A percentile compares a stretch with the other conserved stretches of the same genome.
These are phyloP conservation scores for Lasioglossum malachurum DNA, from an alignment of 2,888 invertebrate genomes.

Conservation along the genomic window DNA sequence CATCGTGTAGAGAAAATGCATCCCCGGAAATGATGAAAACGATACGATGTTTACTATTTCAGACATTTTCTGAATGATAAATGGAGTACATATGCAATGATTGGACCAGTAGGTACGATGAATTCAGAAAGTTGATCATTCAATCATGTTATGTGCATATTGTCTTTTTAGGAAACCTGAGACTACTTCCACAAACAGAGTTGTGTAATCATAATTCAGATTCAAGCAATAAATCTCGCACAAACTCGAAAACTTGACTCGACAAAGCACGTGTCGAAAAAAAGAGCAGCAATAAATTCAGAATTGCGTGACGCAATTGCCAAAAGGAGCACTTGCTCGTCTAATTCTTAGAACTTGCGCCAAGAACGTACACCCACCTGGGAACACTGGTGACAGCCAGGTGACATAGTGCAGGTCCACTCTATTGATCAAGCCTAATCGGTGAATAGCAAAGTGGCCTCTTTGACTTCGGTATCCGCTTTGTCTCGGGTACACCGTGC, in stretches of 20 bases:
- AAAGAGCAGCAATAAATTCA: background rate
- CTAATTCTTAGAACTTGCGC: background rate
- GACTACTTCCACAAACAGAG: background rate
- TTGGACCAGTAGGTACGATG: too few relatives aligned
- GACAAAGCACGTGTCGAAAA: background rate
- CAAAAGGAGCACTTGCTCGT: background rate
- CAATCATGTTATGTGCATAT: too few relatives aligned
- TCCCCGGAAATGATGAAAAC: background rate
- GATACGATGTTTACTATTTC: background rate
- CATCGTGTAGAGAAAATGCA: background rate
- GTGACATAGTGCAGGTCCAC: background rate
- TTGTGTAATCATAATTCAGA: too few relatives aligned
- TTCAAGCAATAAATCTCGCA: background rate
- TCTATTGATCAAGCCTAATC: constrained; percentile 16
- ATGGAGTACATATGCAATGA: too few relatives aligned
- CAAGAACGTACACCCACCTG: background rate
- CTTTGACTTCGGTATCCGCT: constrained; percentile 11
- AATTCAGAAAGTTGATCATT: background rate
- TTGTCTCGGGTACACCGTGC: background rate
- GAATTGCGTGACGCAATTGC: background rate
- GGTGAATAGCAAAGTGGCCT: background rate
- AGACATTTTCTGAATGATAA: too few relatives aligned
- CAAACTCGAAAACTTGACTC: background rate
- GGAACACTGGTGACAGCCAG: background rate
- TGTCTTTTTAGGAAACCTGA: background rate